Percentiles rank a stretch among this genome's conserved stretches.
Conservation (phyloP, 1,140 invertebrate genomes). For the Drosophila neocordata region DNA sequence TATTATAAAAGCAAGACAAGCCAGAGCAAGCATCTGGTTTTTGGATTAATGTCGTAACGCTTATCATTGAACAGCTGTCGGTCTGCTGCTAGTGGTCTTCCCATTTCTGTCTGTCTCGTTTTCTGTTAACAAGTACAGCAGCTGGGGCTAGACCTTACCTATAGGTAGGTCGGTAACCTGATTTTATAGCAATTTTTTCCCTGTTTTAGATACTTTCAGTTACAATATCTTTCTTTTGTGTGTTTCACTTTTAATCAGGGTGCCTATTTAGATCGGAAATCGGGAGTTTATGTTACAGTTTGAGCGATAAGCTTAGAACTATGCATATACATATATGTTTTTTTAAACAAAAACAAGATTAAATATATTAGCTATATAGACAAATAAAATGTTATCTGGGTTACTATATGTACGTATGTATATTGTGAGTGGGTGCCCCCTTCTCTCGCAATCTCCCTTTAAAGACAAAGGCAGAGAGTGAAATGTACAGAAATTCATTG, state of each 20-base stretch:
- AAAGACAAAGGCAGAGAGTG: background rate
- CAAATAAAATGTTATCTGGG: constrained; percentile 1
- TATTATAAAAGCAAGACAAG: background rate
- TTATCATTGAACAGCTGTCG: constrained; percentile 1
- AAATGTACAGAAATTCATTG: background rate
- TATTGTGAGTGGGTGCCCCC: background rate
- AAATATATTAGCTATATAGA: constrained; percentile 1
- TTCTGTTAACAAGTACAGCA: background rate
- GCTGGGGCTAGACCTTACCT: background rate
- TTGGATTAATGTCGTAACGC: background rate
- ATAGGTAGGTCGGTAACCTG: constrained; percentile 1
- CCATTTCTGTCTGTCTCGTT: background rate
- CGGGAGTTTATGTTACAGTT: background rate
- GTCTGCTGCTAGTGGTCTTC: background rate
- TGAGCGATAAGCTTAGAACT: background rate
- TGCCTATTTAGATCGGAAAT: constrained; percentile 5
- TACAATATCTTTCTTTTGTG: background rate
- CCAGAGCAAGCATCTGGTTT: background rate
- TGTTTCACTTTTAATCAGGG: background rate
- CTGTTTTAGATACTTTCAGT: background rate
- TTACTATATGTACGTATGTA: background rate
- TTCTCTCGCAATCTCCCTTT: background rate
- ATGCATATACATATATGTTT: background rate
- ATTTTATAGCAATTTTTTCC: background rate
- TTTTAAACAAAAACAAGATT: constrained; percentile 2